Percentiles rank a stretch among this genome's conserved stretches.
phyloP scores from a whole-genome alignment of 2,888 invertebrate species.

The Conchocele bisecta region DNA sequence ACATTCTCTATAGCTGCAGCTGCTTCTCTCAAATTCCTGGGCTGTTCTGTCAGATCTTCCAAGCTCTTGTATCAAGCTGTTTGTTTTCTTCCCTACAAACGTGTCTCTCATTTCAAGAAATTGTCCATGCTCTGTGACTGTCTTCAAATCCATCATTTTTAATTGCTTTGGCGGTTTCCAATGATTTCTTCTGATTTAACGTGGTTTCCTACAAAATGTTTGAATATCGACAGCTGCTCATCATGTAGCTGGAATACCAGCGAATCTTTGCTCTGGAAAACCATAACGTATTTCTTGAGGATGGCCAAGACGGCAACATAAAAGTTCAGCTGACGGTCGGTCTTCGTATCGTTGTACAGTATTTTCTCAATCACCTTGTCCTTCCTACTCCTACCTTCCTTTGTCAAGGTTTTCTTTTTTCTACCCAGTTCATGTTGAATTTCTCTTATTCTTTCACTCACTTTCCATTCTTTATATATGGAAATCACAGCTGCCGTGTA shows the following conservation, averaged over 20 bases:
- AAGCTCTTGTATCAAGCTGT: not conserved
- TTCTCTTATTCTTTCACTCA: not conserved
- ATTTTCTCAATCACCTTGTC: not conserved
- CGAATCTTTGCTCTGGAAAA: not conserved
- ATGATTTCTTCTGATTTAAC: not conserved
- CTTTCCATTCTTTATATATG: too few relatives aligned
- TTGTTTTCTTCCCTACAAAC: not conserved
- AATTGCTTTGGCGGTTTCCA: too few relatives aligned
- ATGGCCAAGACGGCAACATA: not conserved
- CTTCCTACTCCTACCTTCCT: not conserved
- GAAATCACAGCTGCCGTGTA: not conserved
- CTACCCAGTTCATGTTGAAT: not conserved
- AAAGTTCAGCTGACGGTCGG: not conserved
- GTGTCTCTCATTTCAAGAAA: not conserved
- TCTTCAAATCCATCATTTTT: not conserved
- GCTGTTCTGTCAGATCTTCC: not conserved
- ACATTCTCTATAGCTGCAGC: not conserved
- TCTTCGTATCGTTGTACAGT: not conserved
- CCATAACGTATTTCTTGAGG: not conserved
- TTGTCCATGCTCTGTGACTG: too few relatives aligned
- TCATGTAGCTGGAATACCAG: not conserved
- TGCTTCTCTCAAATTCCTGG: not conserved
- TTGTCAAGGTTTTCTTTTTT: slow-evolving; percentile 1
- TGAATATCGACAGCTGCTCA: not conserved
- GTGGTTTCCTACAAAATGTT: not conserved